A percentile compares a stretch with the other conserved stretches of the same genome.
Conservation (phyloP, 2,888 invertebrate species). For the Cheilosia scutellata region DNA sequence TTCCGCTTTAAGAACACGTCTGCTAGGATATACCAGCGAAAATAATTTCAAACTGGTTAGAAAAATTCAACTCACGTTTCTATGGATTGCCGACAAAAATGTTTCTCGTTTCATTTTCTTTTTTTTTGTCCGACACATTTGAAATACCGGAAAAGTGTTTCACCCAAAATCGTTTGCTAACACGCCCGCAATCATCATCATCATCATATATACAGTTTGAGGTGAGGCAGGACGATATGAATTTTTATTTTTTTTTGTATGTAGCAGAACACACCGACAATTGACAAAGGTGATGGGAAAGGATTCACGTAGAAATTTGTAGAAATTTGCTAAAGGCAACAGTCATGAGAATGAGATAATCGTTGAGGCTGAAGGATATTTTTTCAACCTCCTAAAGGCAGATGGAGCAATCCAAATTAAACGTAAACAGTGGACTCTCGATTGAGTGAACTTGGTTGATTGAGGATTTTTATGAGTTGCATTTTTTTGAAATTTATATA, state of each 20-base stretch:
- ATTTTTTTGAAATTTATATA: too few relatives aligned
- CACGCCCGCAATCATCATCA: conserved; percentile 45
- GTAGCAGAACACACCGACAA: neutral
- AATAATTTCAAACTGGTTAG: conserved; percentile 1
- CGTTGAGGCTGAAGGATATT: neutral
- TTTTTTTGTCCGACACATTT: conserved; percentile 22
- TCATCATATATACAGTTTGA: conserved; percentile 7
- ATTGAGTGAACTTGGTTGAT: too few relatives aligned
- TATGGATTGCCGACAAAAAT: conserved; percentile 14
- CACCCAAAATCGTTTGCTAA: conserved; percentile 39
- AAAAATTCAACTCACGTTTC: conserved; percentile 29
- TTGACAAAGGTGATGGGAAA: neutral
- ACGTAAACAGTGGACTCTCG: too few relatives aligned
- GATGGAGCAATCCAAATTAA: neutral
- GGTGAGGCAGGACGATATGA: neutral
- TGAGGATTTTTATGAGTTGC: too few relatives aligned
- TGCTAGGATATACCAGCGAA: neutral
- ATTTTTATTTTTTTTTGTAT: neutral
- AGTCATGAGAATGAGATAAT: conserved; percentile 3
- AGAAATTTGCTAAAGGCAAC: neutral
- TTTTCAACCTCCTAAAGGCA: neutral
- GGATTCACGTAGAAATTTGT: neutral
- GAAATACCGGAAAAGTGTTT: conserved; percentile 39
- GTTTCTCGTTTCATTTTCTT: neutral
- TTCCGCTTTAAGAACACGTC: conserved; percentile 8